Conservation (phyloP, 1,140 invertebrate genomes). For the Saccostrea echinata region DNA sequence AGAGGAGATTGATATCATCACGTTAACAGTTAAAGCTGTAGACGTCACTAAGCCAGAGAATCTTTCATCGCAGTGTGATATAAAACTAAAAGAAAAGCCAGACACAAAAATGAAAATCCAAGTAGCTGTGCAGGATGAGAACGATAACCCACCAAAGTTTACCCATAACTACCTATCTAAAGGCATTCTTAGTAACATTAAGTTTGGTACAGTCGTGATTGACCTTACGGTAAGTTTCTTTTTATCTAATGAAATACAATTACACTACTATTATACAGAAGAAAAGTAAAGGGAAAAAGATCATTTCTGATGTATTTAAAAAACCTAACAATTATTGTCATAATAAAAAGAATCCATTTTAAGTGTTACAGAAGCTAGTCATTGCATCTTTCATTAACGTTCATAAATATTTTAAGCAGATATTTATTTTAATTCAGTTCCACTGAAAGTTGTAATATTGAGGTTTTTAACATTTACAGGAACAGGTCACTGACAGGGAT, state of each 20-base stretch:
- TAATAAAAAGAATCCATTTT: background rate
- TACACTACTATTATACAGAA: background rate
- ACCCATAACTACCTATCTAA: background rate
- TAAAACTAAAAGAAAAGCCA: background rate
- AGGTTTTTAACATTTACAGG: background rate
- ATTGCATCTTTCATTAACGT: too few relatives aligned
- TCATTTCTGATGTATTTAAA: too few relatives aligned
- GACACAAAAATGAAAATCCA: background rate
- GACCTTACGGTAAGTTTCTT: slow-evolving; percentile 17
- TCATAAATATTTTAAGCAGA: too few relatives aligned
- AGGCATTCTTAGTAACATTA: slow-evolving; percentile 17
- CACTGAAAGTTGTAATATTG: too few relatives aligned
- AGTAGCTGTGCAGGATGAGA: background rate
- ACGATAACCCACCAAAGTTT: slow-evolving; percentile 31
- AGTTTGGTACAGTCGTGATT: background rate
- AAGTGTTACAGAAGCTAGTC: too few relatives aligned
- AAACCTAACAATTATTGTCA: too few relatives aligned
- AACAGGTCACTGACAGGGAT: background rate
- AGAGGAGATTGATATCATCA: background rate
- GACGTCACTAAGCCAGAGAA: slow-evolving; percentile 21
- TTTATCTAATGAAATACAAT: background rate
- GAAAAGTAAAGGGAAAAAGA: too few relatives aligned
- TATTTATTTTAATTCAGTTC: too few relatives aligned
- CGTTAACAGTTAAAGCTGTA: background rate
- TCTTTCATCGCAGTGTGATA: background rate